phyloP scores from a whole-genome alignment of 2,113 vertebrate species.

The Hippocampus guttulatus region DNA sequence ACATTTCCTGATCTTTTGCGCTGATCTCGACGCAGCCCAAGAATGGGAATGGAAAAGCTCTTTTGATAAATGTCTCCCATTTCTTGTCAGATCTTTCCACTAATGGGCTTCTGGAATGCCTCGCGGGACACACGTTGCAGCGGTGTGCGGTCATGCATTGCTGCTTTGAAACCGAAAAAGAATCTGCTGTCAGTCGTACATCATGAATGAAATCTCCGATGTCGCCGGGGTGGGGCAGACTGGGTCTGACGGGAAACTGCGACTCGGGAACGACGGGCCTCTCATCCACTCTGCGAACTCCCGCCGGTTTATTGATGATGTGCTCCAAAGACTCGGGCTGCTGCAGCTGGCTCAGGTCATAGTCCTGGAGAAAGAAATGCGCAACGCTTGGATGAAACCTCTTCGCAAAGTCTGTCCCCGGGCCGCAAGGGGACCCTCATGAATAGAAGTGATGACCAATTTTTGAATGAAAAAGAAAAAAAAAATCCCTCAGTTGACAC shows the following conservation, averaged over 20 bases:
- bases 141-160: not conserved
- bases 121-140: not conserved
- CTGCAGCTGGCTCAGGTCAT: constrained; percentile 90
- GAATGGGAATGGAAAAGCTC: no score
- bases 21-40: no score
- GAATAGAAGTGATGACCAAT: no score
- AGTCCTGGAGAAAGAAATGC: constrained; percentile 63
- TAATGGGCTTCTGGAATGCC: not conserved
- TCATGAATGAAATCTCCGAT: constrained; percentile 98
- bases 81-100: not conserved
- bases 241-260: constrained; percentile 88
- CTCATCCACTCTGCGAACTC: constrained; percentile 92
- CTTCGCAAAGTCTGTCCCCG: not conserved
- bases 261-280: constrained; percentile 91
- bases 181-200: constrained; percentile 55
- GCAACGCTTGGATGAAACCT: not conserved
- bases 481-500: no score
- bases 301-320: constrained; percentile 83
- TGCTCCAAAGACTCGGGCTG: constrained; percentile 94
- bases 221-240: constrained; percentile 91
- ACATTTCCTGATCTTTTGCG: no score
- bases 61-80: not conserved
- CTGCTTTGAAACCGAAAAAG: not conserved
- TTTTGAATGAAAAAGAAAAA: not conserved
- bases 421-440: not conserved